Conservation (phyloP, 2,888 invertebrate species). For the Drosophila quasianomalipes region DNA sequence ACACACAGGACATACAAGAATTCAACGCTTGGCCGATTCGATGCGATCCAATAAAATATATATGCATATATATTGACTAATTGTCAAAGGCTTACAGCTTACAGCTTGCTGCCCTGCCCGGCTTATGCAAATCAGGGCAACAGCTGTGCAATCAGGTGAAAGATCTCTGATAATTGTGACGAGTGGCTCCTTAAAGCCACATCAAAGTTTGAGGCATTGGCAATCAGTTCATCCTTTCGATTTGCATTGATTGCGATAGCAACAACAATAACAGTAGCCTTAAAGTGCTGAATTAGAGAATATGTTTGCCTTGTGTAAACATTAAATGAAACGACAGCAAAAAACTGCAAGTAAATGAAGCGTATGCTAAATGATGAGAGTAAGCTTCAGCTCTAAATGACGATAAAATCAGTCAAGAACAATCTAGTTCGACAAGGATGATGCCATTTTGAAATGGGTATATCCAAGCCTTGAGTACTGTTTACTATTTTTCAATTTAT, state of each 20-base stretch:
- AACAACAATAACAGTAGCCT: slow-evolving; percentile 13
- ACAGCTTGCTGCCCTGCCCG: slow-evolving; percentile 16
- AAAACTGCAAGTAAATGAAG: slow-evolving; percentile 36
- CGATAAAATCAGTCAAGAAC: not conserved
- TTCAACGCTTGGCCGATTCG: slow-evolving; percentile 30
- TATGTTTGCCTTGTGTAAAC: slow-evolving; percentile 23
- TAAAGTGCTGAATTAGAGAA: slow-evolving; percentile 12
- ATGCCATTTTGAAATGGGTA: not conserved
- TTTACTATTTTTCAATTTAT: not conserved
- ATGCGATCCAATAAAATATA: slow-evolving; percentile 43
- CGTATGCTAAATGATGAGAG: slow-evolving; percentile 18
- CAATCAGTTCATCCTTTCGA: slow-evolving; percentile 27
- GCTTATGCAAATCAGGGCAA: slow-evolving; percentile 71
- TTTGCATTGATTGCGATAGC: slow-evolving; percentile 55
- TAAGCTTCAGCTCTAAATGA: not conserved
- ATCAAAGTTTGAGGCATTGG: slow-evolving; percentile 1
- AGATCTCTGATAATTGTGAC: slow-evolving; percentile 69
- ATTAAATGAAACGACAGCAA: slow-evolving; percentile 15
- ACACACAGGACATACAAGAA: slow-evolving; percentile 24
- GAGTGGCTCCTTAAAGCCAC: slow-evolving; percentile 12
- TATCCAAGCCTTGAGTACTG: not conserved
- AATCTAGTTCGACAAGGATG: not conserved
- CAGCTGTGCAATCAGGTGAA: slow-evolving; percentile 67
- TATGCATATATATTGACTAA: slow-evolving; percentile 61
- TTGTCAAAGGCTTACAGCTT: slow-evolving; percentile 65